Conservation (phyloP, 2,888 invertebrate species). For the Noctua fimbriata region DNA sequence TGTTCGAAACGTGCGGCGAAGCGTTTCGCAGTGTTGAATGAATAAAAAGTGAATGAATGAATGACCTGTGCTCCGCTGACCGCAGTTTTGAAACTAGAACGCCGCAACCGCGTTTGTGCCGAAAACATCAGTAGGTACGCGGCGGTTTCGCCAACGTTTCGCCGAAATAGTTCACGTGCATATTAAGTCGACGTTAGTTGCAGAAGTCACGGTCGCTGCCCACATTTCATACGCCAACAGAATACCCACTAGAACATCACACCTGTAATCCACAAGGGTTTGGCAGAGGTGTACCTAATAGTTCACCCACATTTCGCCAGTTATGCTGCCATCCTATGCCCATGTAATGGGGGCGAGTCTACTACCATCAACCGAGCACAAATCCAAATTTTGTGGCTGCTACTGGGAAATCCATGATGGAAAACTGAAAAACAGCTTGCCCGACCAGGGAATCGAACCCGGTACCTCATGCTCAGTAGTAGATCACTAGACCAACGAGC, state of each 20-base stretch:
- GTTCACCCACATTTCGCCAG: not conserved
- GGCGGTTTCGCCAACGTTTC: conserved; percentile 50
- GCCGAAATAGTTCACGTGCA: conserved; percentile 58
- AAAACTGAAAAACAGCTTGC: not conserved
- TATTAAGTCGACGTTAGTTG: conserved; percentile 46
- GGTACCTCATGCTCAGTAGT: too few relatives aligned
- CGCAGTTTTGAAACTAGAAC: conserved; percentile 82
- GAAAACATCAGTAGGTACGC: conserved; percentile 54
- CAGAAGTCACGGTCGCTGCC: conserved; percentile 53
- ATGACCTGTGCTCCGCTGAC: conserved; percentile 77
- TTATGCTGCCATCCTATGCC: not conserved
- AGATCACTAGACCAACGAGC: not conserved
- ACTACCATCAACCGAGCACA: not conserved
- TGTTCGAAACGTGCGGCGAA: conserved; percentile 41
- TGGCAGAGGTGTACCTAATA: not conserved
- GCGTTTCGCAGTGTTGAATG: conserved; percentile 60
- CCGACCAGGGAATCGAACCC: not conserved
- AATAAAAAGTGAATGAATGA: conserved; percentile 72
- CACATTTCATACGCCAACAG: conserved; percentile 62
- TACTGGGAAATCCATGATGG: not conserved
- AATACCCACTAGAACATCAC: conserved; percentile 30
- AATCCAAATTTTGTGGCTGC: not conserved
- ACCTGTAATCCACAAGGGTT: not conserved
- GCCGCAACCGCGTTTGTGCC: conserved; percentile 68
- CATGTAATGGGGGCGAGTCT: not conserved